Evolutionary conservation across 2,113 vertebrate species (phyloP).

Genomic region (Zootoca vivipara): DNA sequence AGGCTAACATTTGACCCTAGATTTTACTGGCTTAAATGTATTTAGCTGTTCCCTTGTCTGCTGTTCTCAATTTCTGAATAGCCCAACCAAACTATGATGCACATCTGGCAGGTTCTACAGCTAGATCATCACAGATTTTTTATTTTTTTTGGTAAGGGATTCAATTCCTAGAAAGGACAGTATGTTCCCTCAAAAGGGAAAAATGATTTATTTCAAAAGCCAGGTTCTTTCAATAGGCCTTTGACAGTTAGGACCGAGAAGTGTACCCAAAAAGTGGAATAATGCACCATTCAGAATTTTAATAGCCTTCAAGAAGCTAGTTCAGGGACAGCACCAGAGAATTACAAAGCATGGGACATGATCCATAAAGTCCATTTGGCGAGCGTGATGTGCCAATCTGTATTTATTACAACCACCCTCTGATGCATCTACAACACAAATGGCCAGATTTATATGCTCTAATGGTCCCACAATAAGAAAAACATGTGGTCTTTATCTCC

Average conservation of each 20-base stretch:
- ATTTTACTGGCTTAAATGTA: not conserved
- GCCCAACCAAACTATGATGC: not conserved
- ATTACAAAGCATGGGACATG: slow-evolving; percentile 60
- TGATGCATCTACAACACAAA: slow-evolving; percentile 71
- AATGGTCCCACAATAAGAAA: slow-evolving; percentile 74
- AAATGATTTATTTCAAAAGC: not conserved
- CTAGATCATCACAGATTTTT: not conserved
- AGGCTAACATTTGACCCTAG: slow-evolving; percentile 1
- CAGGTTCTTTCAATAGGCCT: not conserved
- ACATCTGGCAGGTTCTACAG: not conserved
- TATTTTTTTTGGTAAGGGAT: not conserved
- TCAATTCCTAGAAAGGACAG: not conserved
- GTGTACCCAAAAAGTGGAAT: not conserved
- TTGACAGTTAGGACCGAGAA: not conserved
- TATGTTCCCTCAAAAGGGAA: not conserved
- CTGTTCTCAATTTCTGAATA: not conserved
- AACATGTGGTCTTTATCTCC: slow-evolving; percentile 72
- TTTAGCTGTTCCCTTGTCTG: not conserved
- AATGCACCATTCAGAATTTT: slow-evolving; percentile 28
- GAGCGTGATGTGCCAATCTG: slow-evolving; percentile 63
- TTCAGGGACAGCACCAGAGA: slow-evolving; percentile 50
- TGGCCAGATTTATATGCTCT: slow-evolving; percentile 75
- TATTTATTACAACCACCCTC: slow-evolving; percentile 70
- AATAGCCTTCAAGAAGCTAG: slow-evolving; percentile 44
- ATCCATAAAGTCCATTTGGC: slow-evolving; percentile 70